Conservation (phyloP, 2,888 invertebrate genomes). For the Sinhomidia bicolor region DNA sequence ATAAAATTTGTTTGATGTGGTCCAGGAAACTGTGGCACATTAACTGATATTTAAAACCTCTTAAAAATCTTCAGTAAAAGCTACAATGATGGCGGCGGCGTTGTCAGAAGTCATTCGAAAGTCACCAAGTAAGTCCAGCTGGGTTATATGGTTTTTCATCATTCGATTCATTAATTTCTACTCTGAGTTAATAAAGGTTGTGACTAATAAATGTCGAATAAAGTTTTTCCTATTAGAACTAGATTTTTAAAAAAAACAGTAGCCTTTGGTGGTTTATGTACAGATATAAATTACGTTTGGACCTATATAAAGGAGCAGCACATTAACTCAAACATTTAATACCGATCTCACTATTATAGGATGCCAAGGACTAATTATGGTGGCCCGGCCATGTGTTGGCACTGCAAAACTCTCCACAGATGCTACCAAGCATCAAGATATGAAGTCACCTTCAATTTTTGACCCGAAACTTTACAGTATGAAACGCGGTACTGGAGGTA, state of each 20-base stretch:
- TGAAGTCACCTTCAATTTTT: conserved; percentile 61
- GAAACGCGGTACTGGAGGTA: conserved; percentile 93
- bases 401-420: conserved; percentile 72
- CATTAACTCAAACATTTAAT: no score
- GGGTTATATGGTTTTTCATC: no score
- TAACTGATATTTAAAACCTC: neutral
- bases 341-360: no score
- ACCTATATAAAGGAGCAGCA: no score
- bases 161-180: neutral
- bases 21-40: neutral
- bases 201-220: no score
- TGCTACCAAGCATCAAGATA: conserved; percentile 54
- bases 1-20: neutral
- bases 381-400: conserved; percentile 68
- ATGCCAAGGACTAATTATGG: conserved; percentile 64
- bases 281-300: no score
- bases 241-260: no score
- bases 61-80: neutral
- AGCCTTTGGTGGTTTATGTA: no score
- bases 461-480: conserved; percentile 81
- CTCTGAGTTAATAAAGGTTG: neutral
- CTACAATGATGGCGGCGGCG: conserved; percentile 68
- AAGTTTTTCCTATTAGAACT: no score
- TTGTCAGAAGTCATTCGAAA: conserved; percentile 68
- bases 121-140: conserved; percentile 69